phyloP scores from a whole-genome alignment of 2,797 vertebrate genomes.

The Cygnus olor region DNA sequence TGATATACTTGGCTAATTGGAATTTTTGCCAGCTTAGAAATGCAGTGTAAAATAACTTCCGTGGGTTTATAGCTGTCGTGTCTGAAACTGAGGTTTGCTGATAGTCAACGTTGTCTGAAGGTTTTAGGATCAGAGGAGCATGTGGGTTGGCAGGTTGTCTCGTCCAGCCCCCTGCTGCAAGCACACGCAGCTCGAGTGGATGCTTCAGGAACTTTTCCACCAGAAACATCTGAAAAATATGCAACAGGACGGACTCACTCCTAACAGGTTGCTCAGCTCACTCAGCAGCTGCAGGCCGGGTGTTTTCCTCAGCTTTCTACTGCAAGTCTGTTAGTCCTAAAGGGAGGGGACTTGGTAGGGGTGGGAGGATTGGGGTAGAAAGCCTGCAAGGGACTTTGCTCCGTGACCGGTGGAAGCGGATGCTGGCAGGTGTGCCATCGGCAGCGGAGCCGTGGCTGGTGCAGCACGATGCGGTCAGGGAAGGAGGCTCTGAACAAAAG shows the following conservation, averaged over 20 bases:
- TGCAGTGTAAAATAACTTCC: neutral
- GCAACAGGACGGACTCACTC: neutral
- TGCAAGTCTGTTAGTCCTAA: neutral
- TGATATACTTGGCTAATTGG: neutral
- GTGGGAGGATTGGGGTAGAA: neutral
- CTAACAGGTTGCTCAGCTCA: rapidly evolving
- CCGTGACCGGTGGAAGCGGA: neutral
- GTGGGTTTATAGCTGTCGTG: neutral
- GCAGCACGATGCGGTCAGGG: rapidly evolving
- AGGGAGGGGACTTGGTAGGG: neutral
- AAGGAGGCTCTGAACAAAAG: neutral
- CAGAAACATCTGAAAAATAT: neutral
- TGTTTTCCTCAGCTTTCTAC: neutral
- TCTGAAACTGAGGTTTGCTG: neutral
- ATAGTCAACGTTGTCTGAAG: neutral
- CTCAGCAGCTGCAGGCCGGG: neutral
- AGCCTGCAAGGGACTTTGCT: neutral
- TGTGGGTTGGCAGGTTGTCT: neutral
- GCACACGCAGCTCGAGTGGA: neutral
- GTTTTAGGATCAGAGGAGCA: neutral
- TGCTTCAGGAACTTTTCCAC: neutral
- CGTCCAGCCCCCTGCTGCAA: neutral
- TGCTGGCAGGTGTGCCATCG: neutral
- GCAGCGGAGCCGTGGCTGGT: rapidly evolving
- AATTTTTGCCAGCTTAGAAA: neutral